These are phyloP conservation scores for Aproaerema taeniolella DNA, from an alignment of 2,888 invertebrate species.

Conservation along the genomic window DNA sequence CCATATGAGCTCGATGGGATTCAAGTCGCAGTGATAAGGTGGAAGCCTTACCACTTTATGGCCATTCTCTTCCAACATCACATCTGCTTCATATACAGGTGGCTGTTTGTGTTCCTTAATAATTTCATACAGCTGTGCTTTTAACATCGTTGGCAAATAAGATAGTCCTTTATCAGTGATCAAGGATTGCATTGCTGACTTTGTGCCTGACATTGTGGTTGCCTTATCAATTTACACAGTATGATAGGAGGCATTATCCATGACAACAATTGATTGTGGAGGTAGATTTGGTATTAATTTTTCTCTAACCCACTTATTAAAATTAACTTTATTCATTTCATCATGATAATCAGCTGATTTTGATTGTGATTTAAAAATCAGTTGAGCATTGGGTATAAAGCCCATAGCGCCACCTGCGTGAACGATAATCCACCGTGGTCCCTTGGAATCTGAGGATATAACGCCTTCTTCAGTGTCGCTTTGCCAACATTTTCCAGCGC, in stretches of 20 bases:
- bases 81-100: slow-evolving; percentile 21
- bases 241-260: slow-evolving; percentile 16
- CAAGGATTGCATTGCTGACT: slow-evolving; percentile 9
- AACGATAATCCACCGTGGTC: background rate
- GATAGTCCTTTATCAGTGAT: slow-evolving; percentile 4
- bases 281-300: slow-evolving; percentile 19
- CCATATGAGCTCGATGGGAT: slow-evolving; percentile 22
- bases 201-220: slow-evolving; percentile 4
- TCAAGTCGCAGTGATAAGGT: slow-evolving; percentile 20
- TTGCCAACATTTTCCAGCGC: slow-evolving; percentile 15
- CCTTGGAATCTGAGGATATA: slow-evolving; percentile 11
- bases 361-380: slow-evolving; percentile 16
- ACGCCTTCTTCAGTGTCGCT: slow-evolving; percentile 12
- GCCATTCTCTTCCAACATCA: slow-evolving; percentile 18
- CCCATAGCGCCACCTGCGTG: slow-evolving; percentile 7
- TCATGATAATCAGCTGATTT: slow-evolving; percentile 20
- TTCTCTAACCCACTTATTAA: slow-evolving; percentile 18
- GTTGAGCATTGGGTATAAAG: slow-evolving; percentile 14
- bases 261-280: slow-evolving; percentile 12
- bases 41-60: slow-evolving; percentile 20
- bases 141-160: slow-evolving; percentile 13
- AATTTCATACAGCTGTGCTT: slow-evolving; percentile 19
- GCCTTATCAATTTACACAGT: slow-evolving; percentile 4
- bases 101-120: slow-evolving; percentile 21
- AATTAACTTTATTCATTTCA: slow-evolving; percentile 21